Percentiles rank a stretch among this genome's conserved stretches.
These are phyloP conservation scores for Illadopsis cleaveri DNA, from an alignment of 2,113 vertebrate genomes.

Conservation along the genomic window DNA sequence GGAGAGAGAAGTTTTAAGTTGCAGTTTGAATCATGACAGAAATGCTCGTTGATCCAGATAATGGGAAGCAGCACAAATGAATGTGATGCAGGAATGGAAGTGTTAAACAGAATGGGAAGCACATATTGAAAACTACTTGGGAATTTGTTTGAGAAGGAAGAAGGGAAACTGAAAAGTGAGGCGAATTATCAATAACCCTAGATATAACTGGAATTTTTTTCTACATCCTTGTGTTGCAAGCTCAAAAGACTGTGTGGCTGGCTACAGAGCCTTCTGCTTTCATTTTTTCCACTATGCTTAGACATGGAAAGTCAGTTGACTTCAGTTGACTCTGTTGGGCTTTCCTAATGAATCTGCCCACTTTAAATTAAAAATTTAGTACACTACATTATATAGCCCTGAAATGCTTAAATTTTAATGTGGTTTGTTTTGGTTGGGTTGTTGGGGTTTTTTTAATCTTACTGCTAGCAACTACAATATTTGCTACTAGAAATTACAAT, in stretches of 20 bases:
- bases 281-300: not conserved
- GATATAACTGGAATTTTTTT: not conserved
- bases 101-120: not conserved
- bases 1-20: not conserved
- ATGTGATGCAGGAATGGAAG: not conserved
- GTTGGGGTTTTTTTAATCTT: not conserved
- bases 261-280: not conserved
- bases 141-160: not conserved
- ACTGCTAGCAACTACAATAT: slow-evolving; percentile 12
- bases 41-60: not conserved
- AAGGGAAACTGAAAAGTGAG: not conserved
- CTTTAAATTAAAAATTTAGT: slow-evolving; percentile 57
- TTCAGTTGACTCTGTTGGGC: not conserved
- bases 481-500: slow-evolving; percentile 30
- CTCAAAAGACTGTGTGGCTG: not conserved
- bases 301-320: not conserved
- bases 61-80: not conserved
- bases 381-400: not conserved
- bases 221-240: not conserved
- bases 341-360: slow-evolving; percentile 7
- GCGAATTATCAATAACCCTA: not conserved
- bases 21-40: not conserved
- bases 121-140: not conserved
- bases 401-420: slow-evolving; percentile 56
- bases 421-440: not conserved